Percentiles rank a stretch among this genome's conserved stretches.
Conservation (phyloP, 2,888 invertebrate genomes). For the Anoplius nigerrimus region DNA sequence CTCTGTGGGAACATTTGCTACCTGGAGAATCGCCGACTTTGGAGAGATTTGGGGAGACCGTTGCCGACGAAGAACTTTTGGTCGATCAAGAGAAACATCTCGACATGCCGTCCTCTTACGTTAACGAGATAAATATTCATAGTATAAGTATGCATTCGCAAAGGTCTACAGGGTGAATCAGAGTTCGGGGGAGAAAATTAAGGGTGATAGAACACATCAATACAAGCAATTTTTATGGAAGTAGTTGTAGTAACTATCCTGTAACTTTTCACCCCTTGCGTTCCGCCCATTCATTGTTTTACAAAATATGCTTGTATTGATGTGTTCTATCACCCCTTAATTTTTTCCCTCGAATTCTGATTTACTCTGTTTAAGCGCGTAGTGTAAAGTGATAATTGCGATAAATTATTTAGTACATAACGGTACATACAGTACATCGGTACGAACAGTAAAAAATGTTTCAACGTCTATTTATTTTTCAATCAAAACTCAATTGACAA, state of each 20-base stretch:
- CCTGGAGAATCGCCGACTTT: constrained; percentile 81
- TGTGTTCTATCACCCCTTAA: too few species aligned
- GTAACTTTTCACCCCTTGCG: too few species aligned
- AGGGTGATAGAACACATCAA: too few species aligned
- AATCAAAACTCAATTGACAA: neutral
- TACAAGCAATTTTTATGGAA: too few species aligned
- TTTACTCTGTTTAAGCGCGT: too few species aligned
- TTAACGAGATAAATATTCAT: constrained; percentile 80
- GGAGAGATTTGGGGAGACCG: constrained; percentile 77
- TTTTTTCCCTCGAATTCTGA: too few species aligned
- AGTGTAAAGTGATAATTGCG: neutral
- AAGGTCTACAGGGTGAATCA: neutral
- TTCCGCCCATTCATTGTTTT: too few species aligned
- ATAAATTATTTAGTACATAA: neutral
- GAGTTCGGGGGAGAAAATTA: neutral
- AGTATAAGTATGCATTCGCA: constrained; percentile 24
- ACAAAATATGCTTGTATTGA: too few species aligned
- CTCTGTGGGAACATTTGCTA: constrained; percentile 85
- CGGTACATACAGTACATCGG: too few species aligned
- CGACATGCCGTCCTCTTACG: constrained; percentile 87
- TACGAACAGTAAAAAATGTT: neutral
- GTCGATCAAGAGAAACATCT: constrained; percentile 79
- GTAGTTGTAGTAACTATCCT: too few species aligned
- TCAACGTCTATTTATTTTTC: neutral
- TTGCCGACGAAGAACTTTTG: constrained; percentile 77